These are phyloP conservation scores for Kuschelorhynchus macadamiae DNA, from an alignment of 2,888 invertebrate genomes.

Conservation along the genomic window DNA sequence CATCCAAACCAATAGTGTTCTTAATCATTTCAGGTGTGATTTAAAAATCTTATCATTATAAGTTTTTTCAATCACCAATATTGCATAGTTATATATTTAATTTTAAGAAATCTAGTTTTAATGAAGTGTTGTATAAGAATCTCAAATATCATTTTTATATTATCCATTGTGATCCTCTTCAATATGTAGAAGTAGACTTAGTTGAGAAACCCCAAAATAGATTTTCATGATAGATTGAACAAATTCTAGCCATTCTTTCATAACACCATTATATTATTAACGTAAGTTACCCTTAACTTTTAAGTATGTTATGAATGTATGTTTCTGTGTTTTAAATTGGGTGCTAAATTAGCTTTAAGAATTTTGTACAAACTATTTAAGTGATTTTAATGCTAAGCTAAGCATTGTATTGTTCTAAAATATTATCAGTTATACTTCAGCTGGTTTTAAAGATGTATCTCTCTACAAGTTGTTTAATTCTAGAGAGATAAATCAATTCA, in stretches of 20 bases:
- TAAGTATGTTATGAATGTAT: not conserved
- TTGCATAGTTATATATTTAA: not conserved
- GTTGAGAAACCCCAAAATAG: not conserved
- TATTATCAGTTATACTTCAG: not conserved
- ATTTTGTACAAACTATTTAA: slow-evolving; percentile 37
- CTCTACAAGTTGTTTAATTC: too few relatives aligned
- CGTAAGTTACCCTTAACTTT: slow-evolving; percentile 2
- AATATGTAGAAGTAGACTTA: not conserved
- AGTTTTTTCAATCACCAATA: slow-evolving; percentile 9
- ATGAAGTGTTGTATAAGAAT: slow-evolving; percentile 11
- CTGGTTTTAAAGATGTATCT: too few relatives aligned
- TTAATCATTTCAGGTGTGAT: slow-evolving; percentile 12
- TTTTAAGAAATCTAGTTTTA: not conserved
- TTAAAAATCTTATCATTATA: slow-evolving; percentile 6
- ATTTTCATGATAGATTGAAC: not conserved
- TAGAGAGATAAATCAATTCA: too few relatives aligned
- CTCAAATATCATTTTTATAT: slow-evolving; percentile 13
- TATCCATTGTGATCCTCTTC: slow-evolving; percentile 2
- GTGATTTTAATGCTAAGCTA: slow-evolving; percentile 15
- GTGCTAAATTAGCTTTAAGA: slow-evolving; percentile 30
- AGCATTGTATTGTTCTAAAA: slow-evolving; percentile 19
- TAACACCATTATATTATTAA: not conserved
- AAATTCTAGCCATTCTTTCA: slow-evolving; percentile 21
- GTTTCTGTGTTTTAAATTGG: slow-evolving; percentile 8
- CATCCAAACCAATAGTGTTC: slow-evolving; percentile 43